Base-by-base conservation (phyloP, 2,888 invertebrate genomes). In the Blastobasis adustella region DNA sequence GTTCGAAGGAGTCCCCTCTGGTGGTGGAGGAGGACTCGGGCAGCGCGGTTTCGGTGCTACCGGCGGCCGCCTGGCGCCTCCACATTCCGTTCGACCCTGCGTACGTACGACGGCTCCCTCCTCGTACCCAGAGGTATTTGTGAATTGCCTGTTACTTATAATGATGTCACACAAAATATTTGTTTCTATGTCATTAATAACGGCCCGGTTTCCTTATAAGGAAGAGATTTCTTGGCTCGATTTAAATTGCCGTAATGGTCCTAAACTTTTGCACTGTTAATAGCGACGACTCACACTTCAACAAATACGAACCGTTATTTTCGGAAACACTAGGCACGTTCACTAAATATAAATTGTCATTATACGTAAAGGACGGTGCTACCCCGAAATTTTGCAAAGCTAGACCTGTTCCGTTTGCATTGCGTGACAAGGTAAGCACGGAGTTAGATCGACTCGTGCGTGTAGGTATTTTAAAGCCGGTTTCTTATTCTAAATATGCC, bases 381-480 rank as follows among this genome's bases (percentile, higher is more conserved):
- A n/a, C n/a, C n/a, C n/a, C n/a, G n/a, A n/a, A n/a, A n/a, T n/a
- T n/a, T n/a, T n/a, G n/a, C n/a, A n/a, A n/a, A n/a, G n/a, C n/a
- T n/a, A n/a, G n/a, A n/a, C n/a, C n/a, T n/a, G n/a, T n/a, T n/a
- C n/a, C n/a, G n/a, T n/a, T n/a, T n/a, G n/a, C n/a, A n/a, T n/a
- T n/a, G n/a, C n/a, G n/a, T n/a, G n/a, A n/a, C n/a, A n/a, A n/a
- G n/a, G n/a, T n/a, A n/a, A n/a, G n/a, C n/a, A n/a, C n/a, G n/a
- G n/a, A n/a, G n/a, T n/a, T n/a, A n/a, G n/a, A n/a, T n/a, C n/a
- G n/a, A n/a, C n/a, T 57, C 10, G 48, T 49, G 6, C 40, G 49
- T 4, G 37, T 37, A 7, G 57, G 54, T 23, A 50, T 64, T 5
- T 50, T 61, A 8, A 49, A 46, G 10, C 54, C 55, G 8, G 9